Evolutionary conservation across 1,140 invertebrate species (phyloP).

Genomic region (Drosophila arawakana): DNA sequence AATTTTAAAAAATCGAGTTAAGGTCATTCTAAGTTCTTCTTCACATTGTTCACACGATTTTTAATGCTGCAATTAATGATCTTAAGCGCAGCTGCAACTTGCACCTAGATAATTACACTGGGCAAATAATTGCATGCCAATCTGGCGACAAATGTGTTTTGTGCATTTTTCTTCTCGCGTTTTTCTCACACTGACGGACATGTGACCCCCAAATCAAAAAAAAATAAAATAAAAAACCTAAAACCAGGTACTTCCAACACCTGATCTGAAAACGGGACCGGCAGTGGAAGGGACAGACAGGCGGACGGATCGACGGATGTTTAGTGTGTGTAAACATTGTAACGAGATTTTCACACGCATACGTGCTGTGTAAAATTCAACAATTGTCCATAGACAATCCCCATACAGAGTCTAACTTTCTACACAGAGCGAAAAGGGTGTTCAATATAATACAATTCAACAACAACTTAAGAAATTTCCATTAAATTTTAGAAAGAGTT

Average conservation of each 20-base stretch:
- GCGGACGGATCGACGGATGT: constrained; percentile 29
- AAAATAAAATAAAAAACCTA: background rate
- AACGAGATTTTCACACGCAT: constrained; percentile 71
- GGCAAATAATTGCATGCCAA: constrained; percentile 51
- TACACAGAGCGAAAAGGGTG: background rate
- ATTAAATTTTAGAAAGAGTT: too few species aligned
- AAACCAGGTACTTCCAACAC: constrained; percentile 2
- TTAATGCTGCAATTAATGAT: constrained; percentile 60
- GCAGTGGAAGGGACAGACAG: too few species aligned
- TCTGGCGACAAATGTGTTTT: constrained; percentile 42
- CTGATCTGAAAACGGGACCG: constrained; percentile 24
- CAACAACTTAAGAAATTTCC: too few species aligned
- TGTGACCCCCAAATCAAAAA: constrained; percentile 26
- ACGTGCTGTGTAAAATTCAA: constrained; percentile 39
- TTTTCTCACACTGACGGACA: constrained; percentile 39
- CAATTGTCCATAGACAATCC: constrained; percentile 20
- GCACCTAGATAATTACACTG: constrained; percentile 62
- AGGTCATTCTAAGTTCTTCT: constrained; percentile 16
- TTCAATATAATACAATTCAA: too few species aligned
- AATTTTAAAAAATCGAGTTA: constrained; percentile 7
- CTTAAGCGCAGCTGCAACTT: constrained; percentile 46
- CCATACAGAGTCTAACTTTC: background rate
- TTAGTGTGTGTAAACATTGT: constrained; percentile 40
- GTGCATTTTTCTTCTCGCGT: constrained; percentile 8
- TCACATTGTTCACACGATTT: constrained; percentile 35